Conservation (phyloP, 2,797 vertebrate genomes). For the Strix occidentalis region DNA sequence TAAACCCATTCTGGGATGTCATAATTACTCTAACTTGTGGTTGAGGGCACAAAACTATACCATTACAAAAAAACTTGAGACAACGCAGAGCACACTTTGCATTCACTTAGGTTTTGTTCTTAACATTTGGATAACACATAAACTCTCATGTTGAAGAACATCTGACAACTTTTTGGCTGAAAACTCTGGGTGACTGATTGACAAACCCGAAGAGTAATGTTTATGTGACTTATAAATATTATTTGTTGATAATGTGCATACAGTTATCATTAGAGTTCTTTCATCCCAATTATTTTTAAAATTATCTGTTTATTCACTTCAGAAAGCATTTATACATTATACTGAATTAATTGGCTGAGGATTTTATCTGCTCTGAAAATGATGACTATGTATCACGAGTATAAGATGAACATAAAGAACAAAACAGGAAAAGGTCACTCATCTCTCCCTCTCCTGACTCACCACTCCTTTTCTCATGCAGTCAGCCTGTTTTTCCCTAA, state of each 20-base stretch:
- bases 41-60: background rate
- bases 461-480: background rate
- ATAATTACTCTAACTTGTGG: background rate
- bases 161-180: background rate
- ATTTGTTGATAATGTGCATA: background rate
- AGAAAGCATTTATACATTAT: background rate
- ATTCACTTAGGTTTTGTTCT: background rate
- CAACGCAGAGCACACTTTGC: background rate
- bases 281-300: background rate
- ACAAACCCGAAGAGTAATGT: background rate
- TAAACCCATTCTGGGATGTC: background rate
- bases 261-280: background rate
- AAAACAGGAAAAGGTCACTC: constrained; percentile 39
- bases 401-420: background rate
- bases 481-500: constrained; percentile 16
- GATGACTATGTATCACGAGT: background rate
- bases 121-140: background rate
- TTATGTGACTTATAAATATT: background rate
- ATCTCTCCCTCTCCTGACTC: background rate
- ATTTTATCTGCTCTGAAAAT: background rate
- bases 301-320: background rate
- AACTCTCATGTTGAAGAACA: background rate
- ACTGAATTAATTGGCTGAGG: background rate
- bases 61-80: background rate
- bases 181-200: background rate